These are phyloP conservation scores for Theretra japonica DNA, from an alignment of 2,888 invertebrate genomes.

Conservation along the genomic window DNA sequence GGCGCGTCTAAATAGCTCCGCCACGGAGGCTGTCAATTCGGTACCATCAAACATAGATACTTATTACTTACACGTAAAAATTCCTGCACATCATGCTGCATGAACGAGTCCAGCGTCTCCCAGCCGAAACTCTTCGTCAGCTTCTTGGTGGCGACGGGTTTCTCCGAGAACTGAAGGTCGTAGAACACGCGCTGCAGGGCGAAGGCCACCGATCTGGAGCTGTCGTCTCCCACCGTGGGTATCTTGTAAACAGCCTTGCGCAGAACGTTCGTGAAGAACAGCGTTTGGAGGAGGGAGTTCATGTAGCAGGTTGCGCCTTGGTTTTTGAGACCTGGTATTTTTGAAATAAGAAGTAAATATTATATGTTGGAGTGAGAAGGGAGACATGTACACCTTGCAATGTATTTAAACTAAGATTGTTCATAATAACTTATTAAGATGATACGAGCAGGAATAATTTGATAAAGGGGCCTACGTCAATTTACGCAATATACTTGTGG, in stretches of 20 bases:
- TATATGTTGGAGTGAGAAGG: too few relatives aligned
- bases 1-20: too few relatives aligned
- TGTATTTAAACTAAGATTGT: too few relatives aligned
- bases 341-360: too few relatives aligned
- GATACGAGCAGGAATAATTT: too few relatives aligned
- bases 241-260: slow-evolving; percentile 98
- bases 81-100: slow-evolving; percentile 99
- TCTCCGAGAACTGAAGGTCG: slow-evolving; percentile 98
- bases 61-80: slow-evolving; percentile 87
- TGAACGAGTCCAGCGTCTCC: slow-evolving; percentile 99
- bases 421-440: too few relatives aligned
- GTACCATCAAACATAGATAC: too few relatives aligned
- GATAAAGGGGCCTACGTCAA: too few relatives aligned
- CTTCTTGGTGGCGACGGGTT: slow-evolving; percentile 99
- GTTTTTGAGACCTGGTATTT: slow-evolving; percentile 93
- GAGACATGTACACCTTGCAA: too few relatives aligned
- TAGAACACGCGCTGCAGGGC: slow-evolving; percentile 99
- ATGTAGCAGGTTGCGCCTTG: slow-evolving; percentile 99
- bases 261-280: slow-evolving; percentile 97
- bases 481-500: too few relatives aligned
- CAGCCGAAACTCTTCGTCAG: slow-evolving; percentile 99
- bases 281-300: slow-evolving; percentile 98
- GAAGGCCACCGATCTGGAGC: slow-evolving; percentile 92
- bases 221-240: slow-evolving; percentile 98
- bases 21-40: too few relatives aligned